Evolutionary conservation across 92 coral and sea anemone species (phyloP).

Genomic region (Zoanthus sociatus): DNA sequence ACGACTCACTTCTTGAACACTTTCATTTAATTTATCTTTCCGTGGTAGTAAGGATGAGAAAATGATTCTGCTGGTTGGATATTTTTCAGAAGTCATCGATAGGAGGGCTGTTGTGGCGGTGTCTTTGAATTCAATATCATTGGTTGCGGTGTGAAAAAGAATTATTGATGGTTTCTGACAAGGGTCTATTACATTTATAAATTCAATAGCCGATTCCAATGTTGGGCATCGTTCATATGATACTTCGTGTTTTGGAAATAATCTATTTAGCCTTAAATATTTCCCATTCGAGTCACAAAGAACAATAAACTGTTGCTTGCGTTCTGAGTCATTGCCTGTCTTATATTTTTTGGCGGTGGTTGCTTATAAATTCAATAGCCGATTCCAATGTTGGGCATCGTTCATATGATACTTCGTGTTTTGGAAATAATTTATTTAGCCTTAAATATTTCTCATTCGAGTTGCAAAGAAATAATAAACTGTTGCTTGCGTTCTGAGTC

Average conservation of each 20-base stretch:
- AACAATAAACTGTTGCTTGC: background rate
- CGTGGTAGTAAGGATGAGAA: slow-evolving; percentile 27
- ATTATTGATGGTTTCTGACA: slow-evolving; percentile 27
- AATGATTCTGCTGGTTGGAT: slow-evolving; percentile 16
- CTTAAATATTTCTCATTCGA: background rate
- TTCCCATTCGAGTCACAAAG: background rate
- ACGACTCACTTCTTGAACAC: background rate
- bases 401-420: slow-evolving; percentile 30
- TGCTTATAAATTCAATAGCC: slow-evolving; percentile 14
- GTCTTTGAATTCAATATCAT: slow-evolving; percentile 33
- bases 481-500: background rate
- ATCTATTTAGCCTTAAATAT: background rate
- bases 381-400: slow-evolving; percentile 23
- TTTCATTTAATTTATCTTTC: slow-evolving; percentile 17
- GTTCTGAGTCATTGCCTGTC: background rate
- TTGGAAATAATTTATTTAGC: background rate
- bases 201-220: slow-evolving; percentile 7
- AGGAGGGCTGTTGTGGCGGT: slow-evolving; percentile 14
- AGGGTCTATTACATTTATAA: slow-evolving; percentile 22
- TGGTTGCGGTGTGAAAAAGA: slow-evolving; percentile 25
- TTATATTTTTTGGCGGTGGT: background rate
- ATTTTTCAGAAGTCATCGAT: slow-evolving; percentile 24
- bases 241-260: slow-evolving; percentile 17
- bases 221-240: slow-evolving; percentile 37
- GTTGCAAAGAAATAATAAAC: background rate